Base-by-base conservation (phyloP, 2,888 invertebrate genomes). In the Prosopocoilus inquinatus region DNA sequence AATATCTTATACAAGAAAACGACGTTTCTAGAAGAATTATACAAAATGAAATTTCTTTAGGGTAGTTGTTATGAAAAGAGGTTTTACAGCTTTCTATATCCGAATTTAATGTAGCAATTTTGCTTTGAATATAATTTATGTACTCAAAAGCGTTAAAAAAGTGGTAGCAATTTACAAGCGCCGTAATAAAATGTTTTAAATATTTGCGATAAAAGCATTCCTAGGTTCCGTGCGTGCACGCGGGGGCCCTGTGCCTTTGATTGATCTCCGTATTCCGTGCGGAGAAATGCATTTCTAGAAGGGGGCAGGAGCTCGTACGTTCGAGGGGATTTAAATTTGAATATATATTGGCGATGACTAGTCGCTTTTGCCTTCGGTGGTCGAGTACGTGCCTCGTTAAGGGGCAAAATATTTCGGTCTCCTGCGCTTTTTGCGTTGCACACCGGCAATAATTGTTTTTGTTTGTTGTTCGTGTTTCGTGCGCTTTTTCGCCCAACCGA, bases 321-420 rank as follows among this genome's bases (percentile, higher is more conserved):
- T 58, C 62, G 53, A 67, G 69, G 68, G 70, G 69, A 71, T 70
- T 69, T 64, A 70, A 72, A 74, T 74, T 74, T 74, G 71, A 74
- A 74, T 74, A 73, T 74, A 74, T 73, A 74, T 74, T 73, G 70
- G 68, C 65, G 69, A 70, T 73, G 72, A 74, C 72, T 71, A 68
- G 53, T 65, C 64, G 62, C 67, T 67, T 67, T 67, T 47, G 53
- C 32, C 61, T 61, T 63, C 64, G 62, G 56, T 59, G 61, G 57
- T 47, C 52, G 55, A 58, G 50, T 50, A 47, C 20, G 20, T 28
- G 20, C 20, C 20, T 28, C 20, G 20, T 28, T 28, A 28, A 28
- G 20, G 20, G 20, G 5, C 1, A 28, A n/a, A n/a, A n/a, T n/a
- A n/a, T n/a, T n/a, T n/a, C n/a, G n/a, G n/a, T n/a, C n/a, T n/a